These are phyloP conservation scores for Escarpia spicata DNA, from an alignment of 2,888 invertebrate genomes.

Conservation along the genomic window DNA sequence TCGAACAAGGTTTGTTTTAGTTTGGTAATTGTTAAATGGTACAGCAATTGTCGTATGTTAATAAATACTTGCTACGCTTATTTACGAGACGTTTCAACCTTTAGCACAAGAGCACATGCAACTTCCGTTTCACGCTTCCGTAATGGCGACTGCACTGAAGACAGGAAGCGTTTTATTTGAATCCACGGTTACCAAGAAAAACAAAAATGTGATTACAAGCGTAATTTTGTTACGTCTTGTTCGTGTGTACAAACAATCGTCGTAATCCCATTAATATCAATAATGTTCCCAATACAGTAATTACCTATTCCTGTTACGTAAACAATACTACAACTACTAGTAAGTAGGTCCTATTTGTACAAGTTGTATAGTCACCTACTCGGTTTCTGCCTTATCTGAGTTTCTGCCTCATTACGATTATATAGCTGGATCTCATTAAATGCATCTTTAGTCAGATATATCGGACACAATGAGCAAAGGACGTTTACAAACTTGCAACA, in stretches of 20 bases:
- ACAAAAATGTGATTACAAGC: conserved; percentile 7
- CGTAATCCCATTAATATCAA: background rate
- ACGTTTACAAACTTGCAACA: no score
- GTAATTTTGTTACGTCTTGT: background rate
- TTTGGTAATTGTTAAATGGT: background rate
- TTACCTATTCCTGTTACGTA: background rate
- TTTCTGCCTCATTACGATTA: no score
- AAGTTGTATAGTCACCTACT: no score
- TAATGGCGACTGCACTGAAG: background rate
- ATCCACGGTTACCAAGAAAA: conserved; percentile 9
- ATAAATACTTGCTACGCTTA: background rate
- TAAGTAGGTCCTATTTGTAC: no score
- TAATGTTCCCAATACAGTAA: background rate
- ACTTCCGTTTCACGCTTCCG: background rate
- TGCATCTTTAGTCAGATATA: no score
- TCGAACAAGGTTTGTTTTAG: conserved; percentile 3
- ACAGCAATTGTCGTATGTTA: conserved; percentile 10
- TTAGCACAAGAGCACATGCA: background rate
- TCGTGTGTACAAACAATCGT: background rate
- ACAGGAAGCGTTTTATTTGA: conserved; percentile 16
- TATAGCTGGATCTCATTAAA: no score
- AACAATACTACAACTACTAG: background rate
- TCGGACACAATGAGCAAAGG: no score
- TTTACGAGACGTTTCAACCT: conserved; percentile 3
- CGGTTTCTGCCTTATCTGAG: no score